These are phyloP conservation scores for Drosophila kanekoi DNA, from an alignment of 2,888 invertebrate species.

Conservation along the genomic window DNA sequence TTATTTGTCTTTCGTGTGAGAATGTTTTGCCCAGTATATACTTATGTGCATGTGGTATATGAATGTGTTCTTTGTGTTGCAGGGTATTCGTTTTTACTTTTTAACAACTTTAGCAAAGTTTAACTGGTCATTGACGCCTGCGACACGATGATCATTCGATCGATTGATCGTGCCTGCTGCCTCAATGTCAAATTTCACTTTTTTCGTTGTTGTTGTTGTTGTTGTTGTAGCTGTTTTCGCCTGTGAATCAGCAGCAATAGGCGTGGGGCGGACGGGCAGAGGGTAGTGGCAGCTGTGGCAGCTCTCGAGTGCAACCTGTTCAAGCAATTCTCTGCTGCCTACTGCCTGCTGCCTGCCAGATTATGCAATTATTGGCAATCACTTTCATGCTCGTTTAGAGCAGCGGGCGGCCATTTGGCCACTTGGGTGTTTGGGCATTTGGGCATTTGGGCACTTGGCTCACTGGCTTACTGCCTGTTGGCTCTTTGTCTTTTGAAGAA, in stretches of 20 bases:
- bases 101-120: constrained; percentile 56
- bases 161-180: constrained; percentile 59
- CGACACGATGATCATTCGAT: constrained; percentile 32
- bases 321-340: constrained; percentile 58
- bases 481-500: constrained; percentile 65
- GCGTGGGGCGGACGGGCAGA: no score
- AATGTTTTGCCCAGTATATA: constrained; percentile 53
- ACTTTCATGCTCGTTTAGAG: constrained; percentile 78
- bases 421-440: constrained; percentile 41
- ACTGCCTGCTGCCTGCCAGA: constrained; percentile 54
- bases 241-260: constrained; percentile 48
- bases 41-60: constrained; percentile 28
- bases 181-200: constrained; percentile 78
- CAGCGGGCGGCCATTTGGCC: constrained; percentile 65
- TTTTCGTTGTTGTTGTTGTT: constrained; percentile 7
- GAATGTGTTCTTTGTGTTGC: constrained; percentile 72
- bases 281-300: background rate
- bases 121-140: constrained; percentile 68
- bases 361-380: constrained; percentile 80
- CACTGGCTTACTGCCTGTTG: constrained; percentile 37
- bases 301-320: constrained; percentile 68
- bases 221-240: constrained; percentile 4
- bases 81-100: constrained; percentile 43
- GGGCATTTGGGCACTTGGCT: constrained; percentile 38
- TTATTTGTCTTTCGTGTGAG: constrained; percentile 79